Evolutionary conservation across 2,888 invertebrate genomes (phyloP), one percentile per base, ranked within the genome.

Genomic region (Hydropsyche betteni): DNA sequence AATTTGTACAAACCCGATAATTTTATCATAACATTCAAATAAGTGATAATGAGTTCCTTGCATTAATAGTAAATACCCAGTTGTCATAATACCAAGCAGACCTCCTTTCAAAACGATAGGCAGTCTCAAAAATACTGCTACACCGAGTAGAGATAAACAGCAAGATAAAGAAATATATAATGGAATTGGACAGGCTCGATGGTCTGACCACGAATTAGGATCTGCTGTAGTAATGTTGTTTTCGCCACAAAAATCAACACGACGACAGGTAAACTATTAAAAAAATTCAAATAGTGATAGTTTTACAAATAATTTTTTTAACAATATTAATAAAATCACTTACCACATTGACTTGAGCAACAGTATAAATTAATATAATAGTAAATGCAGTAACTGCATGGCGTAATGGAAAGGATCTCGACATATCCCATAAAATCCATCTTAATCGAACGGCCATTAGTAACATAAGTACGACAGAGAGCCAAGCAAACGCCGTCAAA

Each of bases 331-430:
- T 68, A 64, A 75, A 50, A 44, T 69, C 80, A 90, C 94, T 90
- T 87, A 96, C 96, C 88, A 96, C 94, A 89, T 97, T 97, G 78
- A 96, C 94, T 87, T 96, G 96, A 70, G 95, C 94, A 79, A 96
- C 94, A 69, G 95, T 93, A 84, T 96, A 96, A 51, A 96, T 91
- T 76, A 96, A 88, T 8, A 96, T 90, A 77, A 96, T 92, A 1
- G 96, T 95, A 81, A 96, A 94, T 16, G 95, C 92, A 4, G 95
- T 95, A 36, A 96, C 93, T 73, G 95, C 94, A 81, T 96, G 89
- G 78, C 96, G 89, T 55, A 96, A 85, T 0, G 93, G 90, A 80
- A 95, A 94, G 75, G 94, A 94, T 81, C 93, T 91, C 1, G 94
- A 93, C 69, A 96, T 91, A 83, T 96, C 96, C 90, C 95, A 96